Conservation (phyloP, 1,140 invertebrate genomes). For the Hyposmocoma kahamanoa region DNA sequence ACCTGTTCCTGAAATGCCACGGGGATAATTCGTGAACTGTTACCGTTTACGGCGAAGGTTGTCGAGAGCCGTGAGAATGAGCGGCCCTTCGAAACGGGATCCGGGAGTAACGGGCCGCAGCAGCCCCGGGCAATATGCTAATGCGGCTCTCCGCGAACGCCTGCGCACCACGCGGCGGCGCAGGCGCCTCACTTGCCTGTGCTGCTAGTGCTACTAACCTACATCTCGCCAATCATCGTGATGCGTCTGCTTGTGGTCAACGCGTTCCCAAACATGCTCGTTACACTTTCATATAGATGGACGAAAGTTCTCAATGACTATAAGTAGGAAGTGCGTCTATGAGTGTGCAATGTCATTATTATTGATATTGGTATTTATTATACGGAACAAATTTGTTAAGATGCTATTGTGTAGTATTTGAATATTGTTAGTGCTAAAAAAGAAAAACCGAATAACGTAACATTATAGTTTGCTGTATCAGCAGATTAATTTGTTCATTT, state of each 20-base stretch:
- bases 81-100: constrained; percentile 38
- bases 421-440: no score
- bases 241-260: constrained; percentile 55
- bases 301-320: constrained; percentile 49
- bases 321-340: constrained; percentile 33
- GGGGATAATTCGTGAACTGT: no score
- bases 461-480: no score
- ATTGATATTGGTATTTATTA: constrained; percentile 3
- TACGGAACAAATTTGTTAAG: not conserved
- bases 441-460: no score
- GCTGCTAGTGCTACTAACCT: constrained; percentile 53
- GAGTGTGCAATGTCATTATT: constrained; percentile 16
- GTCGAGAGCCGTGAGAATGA: constrained; percentile 36
- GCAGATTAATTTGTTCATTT: no score
- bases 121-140: constrained; percentile 56
- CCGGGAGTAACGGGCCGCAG: constrained; percentile 43
- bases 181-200: constrained; percentile 32
- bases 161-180: constrained; percentile 18
- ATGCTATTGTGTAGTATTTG: no score
- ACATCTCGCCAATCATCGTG: constrained; percentile 50
- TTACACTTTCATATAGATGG: constrained; percentile 66
- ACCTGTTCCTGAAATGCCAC: no score
- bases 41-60: constrained; percentile 27
- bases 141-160: constrained; percentile 36
- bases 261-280: constrained; percentile 56